Conservation (phyloP, 1,140 invertebrate species). For the Epicauta chinensis region DNA sequence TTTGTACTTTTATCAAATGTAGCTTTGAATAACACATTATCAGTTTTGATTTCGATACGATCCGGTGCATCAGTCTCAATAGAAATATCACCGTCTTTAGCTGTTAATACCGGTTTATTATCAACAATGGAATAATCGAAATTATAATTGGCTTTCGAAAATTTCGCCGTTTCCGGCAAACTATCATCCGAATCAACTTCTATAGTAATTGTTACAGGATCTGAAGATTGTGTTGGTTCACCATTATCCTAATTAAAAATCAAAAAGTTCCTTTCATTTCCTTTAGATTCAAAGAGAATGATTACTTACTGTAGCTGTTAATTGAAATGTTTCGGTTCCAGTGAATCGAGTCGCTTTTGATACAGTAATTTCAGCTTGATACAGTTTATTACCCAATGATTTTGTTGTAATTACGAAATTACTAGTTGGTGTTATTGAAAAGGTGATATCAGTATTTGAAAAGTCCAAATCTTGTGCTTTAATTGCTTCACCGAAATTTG, state of each 20-base stretch:
- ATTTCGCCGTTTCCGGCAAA: conserved; percentile 19
- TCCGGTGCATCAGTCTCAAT: conserved; percentile 1
- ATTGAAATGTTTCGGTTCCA: too few species aligned
- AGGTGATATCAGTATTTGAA: conserved; percentile 24
- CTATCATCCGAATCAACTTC: conserved; percentile 6
- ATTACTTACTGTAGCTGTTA: too few species aligned
- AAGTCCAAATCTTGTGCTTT: conserved; percentile 27
- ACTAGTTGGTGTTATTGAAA: conserved; percentile 14
- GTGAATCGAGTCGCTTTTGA: too few species aligned
- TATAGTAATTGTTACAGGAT: conserved; percentile 8
- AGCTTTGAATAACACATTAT: too few species aligned
- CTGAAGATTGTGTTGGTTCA: neutral
- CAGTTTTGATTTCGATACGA: too few species aligned
- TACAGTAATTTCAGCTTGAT: too few species aligned
- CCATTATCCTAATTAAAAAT: too few species aligned
- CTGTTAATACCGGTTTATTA: neutral
- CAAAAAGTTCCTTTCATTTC: too few species aligned
- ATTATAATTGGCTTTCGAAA: conserved; percentile 10
- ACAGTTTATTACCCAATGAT: neutral
- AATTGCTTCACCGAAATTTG: conserved; percentile 19
- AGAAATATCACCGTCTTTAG: conserved; percentile 1
- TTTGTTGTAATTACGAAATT: conserved; percentile 18
- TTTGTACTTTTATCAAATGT: too few species aligned
- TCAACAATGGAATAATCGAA: conserved; percentile 9
- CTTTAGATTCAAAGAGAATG: too few species aligned